Evolutionary conservation across 2,797 vertebrate genomes (phyloP).

Genomic region (Danio kyathit): DNA sequence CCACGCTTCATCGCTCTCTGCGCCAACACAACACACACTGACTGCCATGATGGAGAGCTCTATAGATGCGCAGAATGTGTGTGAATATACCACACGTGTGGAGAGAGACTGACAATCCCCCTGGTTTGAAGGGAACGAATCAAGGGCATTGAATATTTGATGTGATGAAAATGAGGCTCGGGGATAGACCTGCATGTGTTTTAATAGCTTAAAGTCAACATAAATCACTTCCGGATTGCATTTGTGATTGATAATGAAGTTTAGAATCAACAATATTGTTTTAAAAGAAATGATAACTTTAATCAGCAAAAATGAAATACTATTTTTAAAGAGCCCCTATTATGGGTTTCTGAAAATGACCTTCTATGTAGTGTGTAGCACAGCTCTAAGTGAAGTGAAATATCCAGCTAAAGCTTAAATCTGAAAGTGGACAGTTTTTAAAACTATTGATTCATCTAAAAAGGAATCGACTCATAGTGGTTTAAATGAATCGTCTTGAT

Average conservation of each 20-base stretch:
- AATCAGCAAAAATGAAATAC: no score
- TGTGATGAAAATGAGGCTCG: background rate
- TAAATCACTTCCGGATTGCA: background rate
- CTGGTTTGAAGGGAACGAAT: constrained; percentile 23
- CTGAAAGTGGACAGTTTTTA: no score
- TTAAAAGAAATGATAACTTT: no score
- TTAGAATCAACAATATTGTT: no score
- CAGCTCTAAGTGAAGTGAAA: no score
- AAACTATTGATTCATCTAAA: no score
- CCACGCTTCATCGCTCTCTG: constrained; percentile 37
- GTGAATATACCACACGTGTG: background rate
- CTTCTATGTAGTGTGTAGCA: no score
- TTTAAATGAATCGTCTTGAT: no score
- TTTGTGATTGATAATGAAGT: background rate
- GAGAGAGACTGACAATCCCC: background rate
- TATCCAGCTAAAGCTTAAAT: no score
- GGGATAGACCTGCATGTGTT: background rate
- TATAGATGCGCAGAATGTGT: constrained; percentile 13
- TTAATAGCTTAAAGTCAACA: constrained; percentile 13
- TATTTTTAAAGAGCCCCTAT: no score
- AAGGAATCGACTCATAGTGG: no score
- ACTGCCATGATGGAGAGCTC: constrained; percentile 28
- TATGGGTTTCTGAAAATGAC: no score
- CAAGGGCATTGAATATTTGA: constrained; percentile 5
- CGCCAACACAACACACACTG: constrained; percentile 47